Conservation (phyloP, 2,888 invertebrate genomes). For the Drosophila bunnanda region DNA sequence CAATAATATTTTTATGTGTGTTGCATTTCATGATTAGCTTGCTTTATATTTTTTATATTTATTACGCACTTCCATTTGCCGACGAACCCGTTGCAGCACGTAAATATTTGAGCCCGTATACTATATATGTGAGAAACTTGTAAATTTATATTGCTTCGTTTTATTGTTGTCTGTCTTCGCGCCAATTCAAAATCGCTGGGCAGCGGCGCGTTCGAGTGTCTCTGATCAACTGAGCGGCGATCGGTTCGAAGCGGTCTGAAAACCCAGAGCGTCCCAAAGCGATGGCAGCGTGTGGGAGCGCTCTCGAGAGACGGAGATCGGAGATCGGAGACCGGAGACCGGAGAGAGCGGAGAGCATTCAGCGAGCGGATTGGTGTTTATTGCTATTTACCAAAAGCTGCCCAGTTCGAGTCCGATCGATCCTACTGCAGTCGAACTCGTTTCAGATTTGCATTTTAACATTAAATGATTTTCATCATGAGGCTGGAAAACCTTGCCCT, state of each 20-base stretch:
- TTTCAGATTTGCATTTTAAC: conserved; percentile 18
- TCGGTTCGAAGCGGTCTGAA: conserved; percentile 55
- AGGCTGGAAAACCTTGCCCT: conserved; percentile 45
- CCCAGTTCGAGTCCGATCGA: conserved; percentile 17
- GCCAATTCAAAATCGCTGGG: conserved; percentile 50
- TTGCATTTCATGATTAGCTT: background rate
- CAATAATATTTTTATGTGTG: background rate
- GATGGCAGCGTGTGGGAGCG: conserved; percentile 7
- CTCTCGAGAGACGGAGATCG: background rate
- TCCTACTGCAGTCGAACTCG: conserved; percentile 21
- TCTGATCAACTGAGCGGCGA: conserved; percentile 78
- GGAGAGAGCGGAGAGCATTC: background rate
- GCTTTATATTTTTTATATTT: background rate
- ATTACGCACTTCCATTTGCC: conserved; percentile 26
- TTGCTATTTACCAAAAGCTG: conserved; percentile 31
- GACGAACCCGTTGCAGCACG: conserved; percentile 28
- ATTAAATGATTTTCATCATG: conserved; percentile 18
- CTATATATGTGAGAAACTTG: conserved; percentile 30
- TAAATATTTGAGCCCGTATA: conserved; percentile 25
- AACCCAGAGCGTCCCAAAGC: conserved; percentile 37
- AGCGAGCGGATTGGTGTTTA: conserved; percentile 23
- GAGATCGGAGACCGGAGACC: background rate
- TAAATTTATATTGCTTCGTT: conserved; percentile 10
- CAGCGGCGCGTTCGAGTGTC: conserved; percentile 72
- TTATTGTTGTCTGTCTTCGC: conserved; percentile 15